A percentile compares a stretch with the other conserved stretches of the same genome.
Conservation (phyloP, 1,140 invertebrate species). For the Tetraneura akinire region DNA sequence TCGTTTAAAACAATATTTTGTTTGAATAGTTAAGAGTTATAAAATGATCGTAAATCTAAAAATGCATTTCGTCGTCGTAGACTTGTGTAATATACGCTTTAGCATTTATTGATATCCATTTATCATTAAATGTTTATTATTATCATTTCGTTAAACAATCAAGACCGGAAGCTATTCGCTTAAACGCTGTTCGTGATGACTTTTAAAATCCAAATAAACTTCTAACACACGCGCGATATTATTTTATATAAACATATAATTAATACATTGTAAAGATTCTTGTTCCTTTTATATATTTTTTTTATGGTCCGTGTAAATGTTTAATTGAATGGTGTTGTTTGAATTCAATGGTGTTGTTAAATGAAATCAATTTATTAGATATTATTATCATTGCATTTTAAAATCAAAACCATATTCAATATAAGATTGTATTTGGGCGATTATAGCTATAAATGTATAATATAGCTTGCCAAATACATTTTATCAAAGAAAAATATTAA, state of each 20-base stretch:
- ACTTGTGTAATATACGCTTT: not conserved
- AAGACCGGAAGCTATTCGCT: not conserved
- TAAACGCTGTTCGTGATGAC: not conserved
- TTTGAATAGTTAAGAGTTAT: not conserved
- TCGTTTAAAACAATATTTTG: conserved; percentile 11
- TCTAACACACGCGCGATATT: not conserved
- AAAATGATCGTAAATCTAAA: not conserved
- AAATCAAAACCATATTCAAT: not conserved
- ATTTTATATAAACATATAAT: not conserved
- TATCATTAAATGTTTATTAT: conserved; percentile 5
- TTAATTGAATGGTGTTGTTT: not conserved
- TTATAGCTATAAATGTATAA: too few relatives aligned
- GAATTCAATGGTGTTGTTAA: not conserved
- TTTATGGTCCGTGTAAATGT: conserved; percentile 7
- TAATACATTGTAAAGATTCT: not conserved
- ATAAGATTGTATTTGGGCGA: not conserved
- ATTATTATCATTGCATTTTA: not conserved
- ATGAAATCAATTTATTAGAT: not conserved
- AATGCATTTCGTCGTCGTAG: too few relatives aligned
- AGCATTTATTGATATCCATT: not conserved
- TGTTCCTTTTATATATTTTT: not conserved
- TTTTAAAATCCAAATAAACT: not conserved
- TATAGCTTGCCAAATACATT: too few relatives aligned
- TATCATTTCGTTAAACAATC: not conserved
- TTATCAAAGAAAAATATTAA: too few relatives aligned